Percentiles rank a stretch among this genome's conserved stretches.
Conservation (phyloP, 2,888 invertebrate genomes). For the Heliconius aoede region DNA sequence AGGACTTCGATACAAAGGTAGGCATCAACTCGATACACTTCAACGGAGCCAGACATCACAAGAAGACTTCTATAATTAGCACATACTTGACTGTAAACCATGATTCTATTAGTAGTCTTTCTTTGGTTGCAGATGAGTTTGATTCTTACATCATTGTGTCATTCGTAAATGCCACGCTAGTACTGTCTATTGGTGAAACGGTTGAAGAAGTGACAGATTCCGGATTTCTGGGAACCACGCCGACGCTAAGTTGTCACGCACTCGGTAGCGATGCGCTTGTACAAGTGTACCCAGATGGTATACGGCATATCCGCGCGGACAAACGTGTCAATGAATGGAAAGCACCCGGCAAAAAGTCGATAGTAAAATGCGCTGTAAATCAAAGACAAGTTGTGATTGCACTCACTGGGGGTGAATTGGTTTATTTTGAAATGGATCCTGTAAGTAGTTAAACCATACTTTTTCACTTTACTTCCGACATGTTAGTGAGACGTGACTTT, state of each 20-base stretch:
- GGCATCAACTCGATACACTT: constrained; percentile 68
- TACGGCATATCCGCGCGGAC: constrained; percentile 98
- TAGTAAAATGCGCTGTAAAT: constrained; percentile 99
- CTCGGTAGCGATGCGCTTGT: constrained; percentile 98
- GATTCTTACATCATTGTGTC: constrained; percentile 99
- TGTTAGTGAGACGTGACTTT: constrained; percentile 64
- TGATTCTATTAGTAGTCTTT: constrained; percentile 56
- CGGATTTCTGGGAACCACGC: constrained; percentile 99
- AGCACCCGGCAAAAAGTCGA: constrained; percentile 97
- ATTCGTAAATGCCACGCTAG: constrained; percentile 98
- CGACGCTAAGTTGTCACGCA: constrained; percentile 98
- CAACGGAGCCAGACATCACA: constrained; percentile 64
- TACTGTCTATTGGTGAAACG: constrained; percentile 99
- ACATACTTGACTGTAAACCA: constrained; percentile 34
- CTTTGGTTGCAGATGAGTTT: constrained; percentile 95
- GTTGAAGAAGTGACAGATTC: constrained; percentile 99
- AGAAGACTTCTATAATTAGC: constrained; percentile 52
- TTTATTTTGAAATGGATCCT: constrained; percentile 99
- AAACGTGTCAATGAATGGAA: constrained; percentile 99
- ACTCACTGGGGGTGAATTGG: constrained; percentile 97
- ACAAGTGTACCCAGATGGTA: constrained; percentile 99
- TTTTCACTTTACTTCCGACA: constrained; percentile 57
- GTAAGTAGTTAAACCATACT: constrained; percentile 83
- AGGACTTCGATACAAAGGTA: constrained; percentile 74
- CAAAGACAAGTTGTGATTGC: constrained; percentile 99